Base-by-base conservation (phyloP, 2,113 vertebrate genomes). In the Acrocephalus arundinaceus region DNA sequence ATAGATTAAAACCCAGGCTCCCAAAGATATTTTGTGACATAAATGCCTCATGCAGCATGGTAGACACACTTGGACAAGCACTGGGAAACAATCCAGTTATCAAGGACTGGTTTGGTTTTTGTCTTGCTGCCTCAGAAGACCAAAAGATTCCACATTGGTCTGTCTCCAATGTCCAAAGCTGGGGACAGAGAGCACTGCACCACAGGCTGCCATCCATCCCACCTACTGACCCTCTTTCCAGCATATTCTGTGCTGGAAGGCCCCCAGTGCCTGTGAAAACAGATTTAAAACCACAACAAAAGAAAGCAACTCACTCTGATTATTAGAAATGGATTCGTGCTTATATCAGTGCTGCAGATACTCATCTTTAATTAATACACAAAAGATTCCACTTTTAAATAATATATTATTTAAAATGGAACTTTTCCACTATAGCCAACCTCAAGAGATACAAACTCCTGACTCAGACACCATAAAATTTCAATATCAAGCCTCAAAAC, bases 341-440 rank as follows among this genome's bases (percentile, higher is more conserved):
- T 90, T 74, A 24, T 59, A 84, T 63, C 33, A 55, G 15, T 86
- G 76, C 22, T 89, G 48, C 48, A 89, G 84, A 78, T 57, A 65
- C 72, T 93, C 86, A 97, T 97, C 78, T 93, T 90, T 94, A 94
- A 95, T 95, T 85, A 89, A 92, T 61, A 75, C 24, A 68, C 24
- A 90, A 94, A 80, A 16, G 31, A 74, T 89, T 57, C 35, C 7
- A 30, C 65, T 92, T 95, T 68, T 95, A 87, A 96, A 97, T 93
- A 96, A 95, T 95, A 65, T 24, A 95, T 96, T 65, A 13, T 84
- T 90, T 78, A 49, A 92, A 94, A 94, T 90, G 48, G 73, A 90
- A 81, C 19, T 17, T 10, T 84, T 96, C 65, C 37, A 45, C 76
- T 72, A 52, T 11, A 89, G 39, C 19, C n/a, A 89, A 1, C 35